Conservation (phyloP, 2,888 invertebrate genomes). For the Elegia similella region DNA sequence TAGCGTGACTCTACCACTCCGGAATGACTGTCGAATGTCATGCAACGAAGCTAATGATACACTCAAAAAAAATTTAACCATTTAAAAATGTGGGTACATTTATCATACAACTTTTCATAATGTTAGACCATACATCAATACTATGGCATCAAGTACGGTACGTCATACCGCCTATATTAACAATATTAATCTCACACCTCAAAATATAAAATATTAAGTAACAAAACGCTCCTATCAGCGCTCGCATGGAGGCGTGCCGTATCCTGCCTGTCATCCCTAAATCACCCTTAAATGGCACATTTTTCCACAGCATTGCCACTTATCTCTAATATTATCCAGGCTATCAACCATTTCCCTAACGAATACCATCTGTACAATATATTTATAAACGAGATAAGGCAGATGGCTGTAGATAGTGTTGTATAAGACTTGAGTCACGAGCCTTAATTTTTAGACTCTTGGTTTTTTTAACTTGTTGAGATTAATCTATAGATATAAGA, state of each 20-base stretch:
- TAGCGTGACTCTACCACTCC: too few relatives aligned
- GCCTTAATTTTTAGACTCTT: too few relatives aligned
- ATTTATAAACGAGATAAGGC: conserved; percentile 4
- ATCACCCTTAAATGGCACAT: conserved; percentile 9
- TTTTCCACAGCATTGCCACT: conserved; percentile 7
- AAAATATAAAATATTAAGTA: not conserved
- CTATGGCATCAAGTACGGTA: too few relatives aligned
- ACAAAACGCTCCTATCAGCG: not conserved
- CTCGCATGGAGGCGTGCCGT: not conserved
- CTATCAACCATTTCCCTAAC: conserved; percentile 16
- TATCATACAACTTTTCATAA: too few relatives aligned
- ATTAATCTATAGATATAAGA: too few relatives aligned
- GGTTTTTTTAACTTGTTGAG: too few relatives aligned
- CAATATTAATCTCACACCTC: not conserved
- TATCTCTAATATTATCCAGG: conserved; percentile 13
- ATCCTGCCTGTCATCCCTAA: conserved; percentile 7
- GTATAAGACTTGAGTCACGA: too few relatives aligned
- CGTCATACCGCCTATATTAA: not conserved
- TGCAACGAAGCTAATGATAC: too few relatives aligned
- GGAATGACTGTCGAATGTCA: too few relatives aligned
- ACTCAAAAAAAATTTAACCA: too few relatives aligned
- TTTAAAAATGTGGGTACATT: too few relatives aligned
- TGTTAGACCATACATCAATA: too few relatives aligned
- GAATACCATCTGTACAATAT: conserved; percentile 7
- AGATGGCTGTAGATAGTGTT: not conserved